Evolutionary conservation across 2,888 invertebrate genomes (phyloP).

Genomic region (Scelioninae gen. 1): DNA sequence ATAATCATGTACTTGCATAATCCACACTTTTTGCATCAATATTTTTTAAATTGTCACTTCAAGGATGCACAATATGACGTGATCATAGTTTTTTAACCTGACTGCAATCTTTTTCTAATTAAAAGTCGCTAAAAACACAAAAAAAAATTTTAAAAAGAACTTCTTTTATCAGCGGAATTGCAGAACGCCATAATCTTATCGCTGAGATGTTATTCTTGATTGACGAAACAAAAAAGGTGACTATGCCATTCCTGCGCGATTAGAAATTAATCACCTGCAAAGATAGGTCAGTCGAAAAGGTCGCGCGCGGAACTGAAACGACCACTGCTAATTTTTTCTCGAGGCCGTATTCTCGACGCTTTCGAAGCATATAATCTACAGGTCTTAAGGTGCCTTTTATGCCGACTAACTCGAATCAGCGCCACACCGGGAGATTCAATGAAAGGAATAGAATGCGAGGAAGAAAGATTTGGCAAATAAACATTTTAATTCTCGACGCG

Average conservation of each 20-base stretch:
- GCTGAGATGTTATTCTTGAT: slow-evolving; percentile 53
- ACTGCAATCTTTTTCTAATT: no score
- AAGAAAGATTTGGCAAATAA: background rate
- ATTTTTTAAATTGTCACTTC: no score
- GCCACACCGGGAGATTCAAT: background rate
- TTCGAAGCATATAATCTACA: slow-evolving; percentile 55
- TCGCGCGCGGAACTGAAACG: slow-evolving; percentile 57
- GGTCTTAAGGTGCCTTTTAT: slow-evolving; percentile 43
- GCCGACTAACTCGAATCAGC: slow-evolving; percentile 26
- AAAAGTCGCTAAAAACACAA: no score
- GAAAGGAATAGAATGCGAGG: background rate
- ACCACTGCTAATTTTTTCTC: slow-evolving; percentile 61
- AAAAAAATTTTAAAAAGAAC: slow-evolving; percentile 15
- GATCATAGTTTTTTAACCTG: no score
- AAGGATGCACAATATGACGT: no score
- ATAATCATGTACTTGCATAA: no score
- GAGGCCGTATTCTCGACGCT: slow-evolving; percentile 63
- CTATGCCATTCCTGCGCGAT: slow-evolving; percentile 45
- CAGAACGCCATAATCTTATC: slow-evolving; percentile 36
- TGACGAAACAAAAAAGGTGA: slow-evolving; percentile 50
- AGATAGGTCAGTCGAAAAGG: slow-evolving; percentile 66
- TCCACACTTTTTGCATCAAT: no score
- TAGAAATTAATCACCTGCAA: slow-evolving; percentile 69
- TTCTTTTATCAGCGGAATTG: slow-evolving; percentile 31
- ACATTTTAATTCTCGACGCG: slow-evolving; percentile 29